phyloP scores from a whole-genome alignment of 2,888 invertebrate species.

The Cynaeus angustus region DNA sequence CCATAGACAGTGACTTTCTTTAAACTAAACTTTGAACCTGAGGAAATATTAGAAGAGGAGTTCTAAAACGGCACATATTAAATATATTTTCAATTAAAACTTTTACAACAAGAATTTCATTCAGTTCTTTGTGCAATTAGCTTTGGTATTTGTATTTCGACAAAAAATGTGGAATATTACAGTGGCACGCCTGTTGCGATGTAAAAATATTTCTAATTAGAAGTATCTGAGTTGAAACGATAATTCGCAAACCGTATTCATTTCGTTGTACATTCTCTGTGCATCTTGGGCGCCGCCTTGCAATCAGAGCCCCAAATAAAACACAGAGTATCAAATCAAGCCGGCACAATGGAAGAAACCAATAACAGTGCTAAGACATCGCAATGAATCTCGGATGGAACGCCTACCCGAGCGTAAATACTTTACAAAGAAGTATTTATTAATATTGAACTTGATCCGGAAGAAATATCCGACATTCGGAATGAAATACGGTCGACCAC shows the following conservation, averaged over 20 bases:
- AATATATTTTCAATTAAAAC: slow-evolving; percentile 15
- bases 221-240: no score
- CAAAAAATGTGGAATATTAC: slow-evolving; percentile 4
- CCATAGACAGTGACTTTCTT: slow-evolving; percentile 22
- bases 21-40: neutral
- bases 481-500: slow-evolving; percentile 56
- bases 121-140: neutral
- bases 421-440: slow-evolving; percentile 64
- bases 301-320: slow-evolving; percentile 8
- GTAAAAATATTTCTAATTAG: no score
- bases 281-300: neutral
- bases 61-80: slow-evolving; percentile 1
- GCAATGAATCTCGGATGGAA: slow-evolving; percentile 69
- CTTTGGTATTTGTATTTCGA: slow-evolving; percentile 3
- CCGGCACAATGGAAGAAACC: slow-evolving; percentile 61
- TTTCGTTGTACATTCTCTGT: neutral
- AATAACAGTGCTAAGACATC: slow-evolving; percentile 63
- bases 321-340: slow-evolving; percentile 9
- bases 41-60: neutral
- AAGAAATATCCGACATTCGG: slow-evolving; percentile 58
- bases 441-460: slow-evolving; percentile 62
- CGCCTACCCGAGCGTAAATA: slow-evolving; percentile 62
- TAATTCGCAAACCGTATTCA: no score
- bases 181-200: no score
- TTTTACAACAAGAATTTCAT: slow-evolving; percentile 8